A percentile compares a stretch with the other conserved stretches of the same genome.
These are phyloP conservation scores for Hozukius guyotensis DNA, from an alignment of 2,797 vertebrate species.

Conservation along the genomic window DNA sequence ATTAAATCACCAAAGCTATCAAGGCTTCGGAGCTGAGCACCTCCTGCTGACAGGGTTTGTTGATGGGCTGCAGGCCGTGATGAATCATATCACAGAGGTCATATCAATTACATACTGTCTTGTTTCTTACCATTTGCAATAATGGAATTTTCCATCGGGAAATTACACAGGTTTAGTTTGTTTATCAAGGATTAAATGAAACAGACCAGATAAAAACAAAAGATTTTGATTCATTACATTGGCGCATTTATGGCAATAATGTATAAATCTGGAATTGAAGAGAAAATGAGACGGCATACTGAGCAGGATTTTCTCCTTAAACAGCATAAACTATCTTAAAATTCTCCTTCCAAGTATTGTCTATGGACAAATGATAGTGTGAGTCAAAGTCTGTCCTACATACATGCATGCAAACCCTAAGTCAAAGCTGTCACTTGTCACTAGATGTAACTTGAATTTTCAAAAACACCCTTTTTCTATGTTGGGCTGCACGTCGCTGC, in stretches of 20 bases:
- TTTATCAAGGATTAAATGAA: not conserved
- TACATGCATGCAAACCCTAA: not conserved
- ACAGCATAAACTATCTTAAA: not conserved
- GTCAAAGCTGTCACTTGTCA: not conserved
- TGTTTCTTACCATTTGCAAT: not conserved
- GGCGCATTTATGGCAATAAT: not conserved
- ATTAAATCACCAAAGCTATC: conserved; percentile 25
- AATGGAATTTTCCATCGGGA: not conserved
- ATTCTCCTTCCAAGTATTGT: not conserved
- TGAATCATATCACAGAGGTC: conserved; percentile 18
- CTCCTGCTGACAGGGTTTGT: not conserved
- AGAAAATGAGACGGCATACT: not conserved
- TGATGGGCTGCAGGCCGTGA: not conserved
- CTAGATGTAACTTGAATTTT: not conserved
- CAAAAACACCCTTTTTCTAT: too few relatives aligned
- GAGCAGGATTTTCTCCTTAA: not conserved
- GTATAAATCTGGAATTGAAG: not conserved
- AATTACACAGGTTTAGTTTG: not conserved
- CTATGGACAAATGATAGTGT: not conserved
- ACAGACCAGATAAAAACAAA: not conserved
- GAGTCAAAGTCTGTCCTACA: not conserved
- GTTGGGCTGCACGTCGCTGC: too few relatives aligned
- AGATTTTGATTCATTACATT: not conserved
- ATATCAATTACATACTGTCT: not conserved
- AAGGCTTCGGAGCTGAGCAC: not conserved